Evolutionary conservation across 2,888 invertebrate genomes (phyloP).

Genomic region (Cephus spinipes): DNA sequence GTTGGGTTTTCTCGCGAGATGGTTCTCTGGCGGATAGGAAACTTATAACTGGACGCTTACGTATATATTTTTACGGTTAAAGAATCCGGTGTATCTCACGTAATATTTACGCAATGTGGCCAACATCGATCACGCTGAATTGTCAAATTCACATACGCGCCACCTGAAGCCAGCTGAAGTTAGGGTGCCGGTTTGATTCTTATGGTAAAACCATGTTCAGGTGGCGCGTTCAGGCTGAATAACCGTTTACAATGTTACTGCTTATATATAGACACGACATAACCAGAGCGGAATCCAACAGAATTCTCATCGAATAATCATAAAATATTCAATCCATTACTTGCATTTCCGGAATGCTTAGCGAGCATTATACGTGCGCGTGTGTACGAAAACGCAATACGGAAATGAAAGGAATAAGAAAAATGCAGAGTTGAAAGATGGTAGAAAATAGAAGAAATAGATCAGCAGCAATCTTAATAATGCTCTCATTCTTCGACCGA

Average conservation of each 20-base stretch:
- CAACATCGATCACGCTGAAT: background rate
- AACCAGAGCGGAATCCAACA: background rate
- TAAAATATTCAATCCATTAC: background rate
- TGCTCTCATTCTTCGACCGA: slow-evolving; percentile 30
- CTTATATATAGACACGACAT: background rate
- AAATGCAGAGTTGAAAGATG: background rate
- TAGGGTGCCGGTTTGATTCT: too few species aligned
- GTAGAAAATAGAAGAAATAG: slow-evolving; percentile 22
- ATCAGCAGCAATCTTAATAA: slow-evolving; percentile 41
- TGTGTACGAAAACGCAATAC: background rate
- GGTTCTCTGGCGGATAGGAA: too few species aligned
- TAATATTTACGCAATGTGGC: background rate
- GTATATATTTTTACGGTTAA: too few species aligned
- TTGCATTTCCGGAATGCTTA: background rate
- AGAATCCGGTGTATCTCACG: background rate
- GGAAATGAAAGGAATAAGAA: slow-evolving; percentile 4
- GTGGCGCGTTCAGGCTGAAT: too few species aligned
- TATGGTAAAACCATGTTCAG: too few species aligned
- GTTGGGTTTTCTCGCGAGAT: background rate
- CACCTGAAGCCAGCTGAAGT: too few species aligned
- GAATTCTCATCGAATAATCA: background rate
- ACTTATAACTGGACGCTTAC: too few species aligned
- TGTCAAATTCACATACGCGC: background rate
- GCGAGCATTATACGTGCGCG: background rate
- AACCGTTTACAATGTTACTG: background rate